These are phyloP conservation scores for Tenthredo amoena DNA, from an alignment of 2,888 invertebrate genomes.

Conservation along the genomic window DNA sequence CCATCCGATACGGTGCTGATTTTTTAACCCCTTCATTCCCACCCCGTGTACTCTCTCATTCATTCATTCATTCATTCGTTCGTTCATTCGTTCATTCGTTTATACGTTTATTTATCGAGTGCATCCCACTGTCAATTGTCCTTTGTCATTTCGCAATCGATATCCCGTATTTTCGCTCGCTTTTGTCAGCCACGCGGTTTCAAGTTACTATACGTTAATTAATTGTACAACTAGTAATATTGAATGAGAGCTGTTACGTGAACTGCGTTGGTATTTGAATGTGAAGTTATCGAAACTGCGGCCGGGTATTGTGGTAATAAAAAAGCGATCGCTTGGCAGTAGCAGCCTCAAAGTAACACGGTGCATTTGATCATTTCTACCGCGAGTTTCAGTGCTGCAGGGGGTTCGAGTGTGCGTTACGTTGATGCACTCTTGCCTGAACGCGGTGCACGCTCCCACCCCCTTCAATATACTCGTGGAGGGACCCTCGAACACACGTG, in stretches of 20 bases:
- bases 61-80: background rate
- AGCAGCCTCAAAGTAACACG: slow-evolving; percentile 41
- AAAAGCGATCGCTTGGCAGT: slow-evolving; percentile 44
- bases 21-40: background rate
- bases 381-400: slow-evolving; percentile 41
- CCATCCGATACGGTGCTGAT: background rate
- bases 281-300: slow-evolving; percentile 9
- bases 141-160: slow-evolving; percentile 24
- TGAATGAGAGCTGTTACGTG: background rate
- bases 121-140: background rate
- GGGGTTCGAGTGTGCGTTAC: slow-evolving; percentile 48
- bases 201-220: background rate
- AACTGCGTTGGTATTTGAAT: background rate
- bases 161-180: background rate
- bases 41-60: background rate
- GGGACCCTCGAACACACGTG: slow-evolving; percentile 34
- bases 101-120: slow-evolving; percentile 22
- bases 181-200: background rate
- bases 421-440: slow-evolving; percentile 55
- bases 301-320: slow-evolving; percentile 18
- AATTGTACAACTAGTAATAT: background rate
- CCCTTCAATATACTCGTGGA: slow-evolving; percentile 38
- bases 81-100: background rate
- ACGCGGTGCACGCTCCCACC: slow-evolving; percentile 53
- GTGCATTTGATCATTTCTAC: slow-evolving; percentile 48